Evolutionary conservation across 2,113 vertebrate species (phyloP), one percentile per base, ranked within the genome.

Genomic region (Sapayoa aenigma): DNA sequence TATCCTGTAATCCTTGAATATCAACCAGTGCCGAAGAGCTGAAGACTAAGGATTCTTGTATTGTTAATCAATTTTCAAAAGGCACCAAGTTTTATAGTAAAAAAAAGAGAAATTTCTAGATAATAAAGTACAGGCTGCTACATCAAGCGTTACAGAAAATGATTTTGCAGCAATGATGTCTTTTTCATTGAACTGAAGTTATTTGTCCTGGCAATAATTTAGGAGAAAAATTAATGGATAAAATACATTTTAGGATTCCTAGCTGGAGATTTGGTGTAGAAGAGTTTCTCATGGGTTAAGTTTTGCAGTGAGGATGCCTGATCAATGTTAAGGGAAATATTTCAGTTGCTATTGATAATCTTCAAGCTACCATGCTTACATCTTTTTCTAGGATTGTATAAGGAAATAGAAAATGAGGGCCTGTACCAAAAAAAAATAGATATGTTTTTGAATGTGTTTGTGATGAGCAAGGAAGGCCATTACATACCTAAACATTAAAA

Each of bases 51-150:
- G 27, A 60, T 65, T 94, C 79, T 88, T 79, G 30, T 55, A 56
- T 69, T 59, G 33, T 68, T 91, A 84, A 66, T 67, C 72, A 76
- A 91, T 95, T 92, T 91, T 89, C 77, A 76, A 73, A 80, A 72
- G 17, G 6, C 6, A 72, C 5, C 18, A 87, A 87, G 33, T 69
- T 87, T 67, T 79, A 82, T 35, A 77, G 5, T 14, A 73, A 91
- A 87, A 10, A 46, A 75, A 82, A 87, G 50, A 82, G 23, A 94
- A 72, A 80, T 55, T 77, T 75, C 35, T 53, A 17, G 28, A 31
- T 63, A 69, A 37, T 14, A 53, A 87, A 55, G 16, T n/a, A 11
- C 14, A 49, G 18, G 35, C 52, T 82, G 27, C 13, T 42, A 66
- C n/a, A 46, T 86, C 46, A 85, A 73, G 27, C 27, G 27, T 23